A percentile compares a stretch with the other conserved stretches of the same genome.
Conservation (phyloP, 2,113 vertebrate genomes). For the Leucopsar rothschildi region DNA sequence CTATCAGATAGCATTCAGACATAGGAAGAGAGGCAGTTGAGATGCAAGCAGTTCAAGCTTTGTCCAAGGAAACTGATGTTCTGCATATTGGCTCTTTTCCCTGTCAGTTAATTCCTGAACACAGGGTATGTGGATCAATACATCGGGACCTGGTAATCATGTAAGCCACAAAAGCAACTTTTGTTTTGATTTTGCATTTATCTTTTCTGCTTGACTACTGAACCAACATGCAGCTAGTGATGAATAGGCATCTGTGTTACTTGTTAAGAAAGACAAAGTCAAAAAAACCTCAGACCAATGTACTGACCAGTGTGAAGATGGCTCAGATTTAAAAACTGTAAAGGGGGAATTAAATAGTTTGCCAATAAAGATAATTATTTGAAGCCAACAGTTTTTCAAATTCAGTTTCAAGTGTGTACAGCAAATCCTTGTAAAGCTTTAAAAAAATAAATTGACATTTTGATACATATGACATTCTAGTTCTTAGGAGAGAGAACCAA, state of each 20-base stretch:
- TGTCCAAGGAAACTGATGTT: neutral
- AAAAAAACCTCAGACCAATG: neutral
- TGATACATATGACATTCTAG: neutral
- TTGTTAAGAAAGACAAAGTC: neutral
- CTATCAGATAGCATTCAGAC: neutral
- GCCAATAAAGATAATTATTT: neutral
- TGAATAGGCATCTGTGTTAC: neutral
- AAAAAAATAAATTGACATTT: neutral
- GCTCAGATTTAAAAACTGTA: neutral
- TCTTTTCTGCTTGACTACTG: neutral
- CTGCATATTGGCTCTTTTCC: neutral
- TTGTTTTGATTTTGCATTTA: neutral
- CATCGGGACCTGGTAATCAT: neutral
- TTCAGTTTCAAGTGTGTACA: conserved; percentile 6
- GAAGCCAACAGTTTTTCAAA: neutral
- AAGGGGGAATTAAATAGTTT: neutral
- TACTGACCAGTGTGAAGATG: neutral
- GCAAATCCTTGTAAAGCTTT: neutral
- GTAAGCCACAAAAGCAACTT: neutral
- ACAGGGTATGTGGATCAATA: neutral
- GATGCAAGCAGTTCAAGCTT: neutral
- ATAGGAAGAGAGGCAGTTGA: neutral
- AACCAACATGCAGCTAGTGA: neutral
- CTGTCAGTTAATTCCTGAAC: neutral
- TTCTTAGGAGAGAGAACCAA: conserved; percentile 1